Evolutionary conservation across 1,140 invertebrate genomes (phyloP), one percentile per base, ranked within the genome.

Genomic region (Lordiphosa mommai): DNA sequence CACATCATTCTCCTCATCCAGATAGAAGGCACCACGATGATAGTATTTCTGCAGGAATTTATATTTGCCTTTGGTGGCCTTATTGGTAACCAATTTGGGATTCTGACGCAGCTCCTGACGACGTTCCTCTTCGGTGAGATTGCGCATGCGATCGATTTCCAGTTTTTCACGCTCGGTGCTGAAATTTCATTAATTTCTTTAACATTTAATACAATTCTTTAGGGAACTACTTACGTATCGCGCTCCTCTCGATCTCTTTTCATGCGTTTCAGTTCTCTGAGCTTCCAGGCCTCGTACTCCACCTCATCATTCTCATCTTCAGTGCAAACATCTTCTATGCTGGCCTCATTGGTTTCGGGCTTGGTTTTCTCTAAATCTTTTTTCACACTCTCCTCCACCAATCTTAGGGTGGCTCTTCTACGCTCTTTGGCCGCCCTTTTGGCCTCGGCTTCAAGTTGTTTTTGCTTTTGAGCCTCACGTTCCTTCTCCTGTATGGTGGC

Each of bases 1-100:
- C 9, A 99, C 93, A 17, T 95, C 94, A 59, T 99, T 96, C 65
- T 99, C 98, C 77, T 95, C 93, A 85, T 99, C 96, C 91, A 99
- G 91, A 89, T 97, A 99, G 92, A 99, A 99, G 0, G 96, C 98
- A 90, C 98, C 99, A 76, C 99, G 93, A 91, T 99, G 99, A 88
- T 98, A 99, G 89, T 99, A 99, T 89, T 99, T 99, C 90, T 99
- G 99, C 58, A 99, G 90, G 90, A 99, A 99, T 88, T 99, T 99
- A 91, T 99, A 99, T 91, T 99, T 99, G 50, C 98, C 98, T 91
- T 99, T 99, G 1, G 93, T 92, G 1, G 96, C 94, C 89, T 99
- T 98, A 90, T 99, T 99, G 1, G 96, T 98, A 23, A 99, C 92
- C 7, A 92, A 43, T 90, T 98, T 98, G 0, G 98, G 98, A 91